These are phyloP conservation scores for Microctonus brassicae DNA, from an alignment of 2,888 invertebrate genomes.

Conservation along the genomic window DNA sequence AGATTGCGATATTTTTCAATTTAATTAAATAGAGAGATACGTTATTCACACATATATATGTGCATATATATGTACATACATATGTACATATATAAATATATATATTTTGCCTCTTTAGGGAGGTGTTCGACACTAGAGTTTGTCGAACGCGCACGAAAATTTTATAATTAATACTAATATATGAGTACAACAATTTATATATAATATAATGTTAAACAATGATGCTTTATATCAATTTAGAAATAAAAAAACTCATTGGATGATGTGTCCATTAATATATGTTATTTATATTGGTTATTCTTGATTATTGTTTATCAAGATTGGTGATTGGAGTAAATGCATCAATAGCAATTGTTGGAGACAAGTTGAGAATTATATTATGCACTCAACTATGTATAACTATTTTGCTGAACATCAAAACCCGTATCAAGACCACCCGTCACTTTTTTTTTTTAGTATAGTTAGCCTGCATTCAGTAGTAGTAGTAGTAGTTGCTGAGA, in stretches of 20 bases:
- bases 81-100: not conserved
- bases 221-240: not conserved
- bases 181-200: too few species aligned
- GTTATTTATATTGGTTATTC: not conserved
- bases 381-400: not conserved
- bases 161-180: not conserved
- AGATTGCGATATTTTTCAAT: not conserved
- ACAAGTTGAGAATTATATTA: not conserved
- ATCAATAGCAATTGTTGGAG: not conserved
- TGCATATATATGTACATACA: not conserved
- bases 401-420: not conserved
- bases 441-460: too few species aligned
- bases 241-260: not conserved
- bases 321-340: not conserved
- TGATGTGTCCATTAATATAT: not conserved
- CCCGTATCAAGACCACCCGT: not conserved
- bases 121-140: too few species aligned
- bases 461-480: too few species aligned
- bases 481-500: too few species aligned
- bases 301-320: not conserved
- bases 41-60: not conserved
- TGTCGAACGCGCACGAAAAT: not conserved
- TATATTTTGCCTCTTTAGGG: not conserved
- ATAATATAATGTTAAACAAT: too few species aligned
- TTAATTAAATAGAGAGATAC: too few species aligned